Conservation (phyloP, 2,113 vertebrate genomes). For the Puffinus mauretanicus region DNA sequence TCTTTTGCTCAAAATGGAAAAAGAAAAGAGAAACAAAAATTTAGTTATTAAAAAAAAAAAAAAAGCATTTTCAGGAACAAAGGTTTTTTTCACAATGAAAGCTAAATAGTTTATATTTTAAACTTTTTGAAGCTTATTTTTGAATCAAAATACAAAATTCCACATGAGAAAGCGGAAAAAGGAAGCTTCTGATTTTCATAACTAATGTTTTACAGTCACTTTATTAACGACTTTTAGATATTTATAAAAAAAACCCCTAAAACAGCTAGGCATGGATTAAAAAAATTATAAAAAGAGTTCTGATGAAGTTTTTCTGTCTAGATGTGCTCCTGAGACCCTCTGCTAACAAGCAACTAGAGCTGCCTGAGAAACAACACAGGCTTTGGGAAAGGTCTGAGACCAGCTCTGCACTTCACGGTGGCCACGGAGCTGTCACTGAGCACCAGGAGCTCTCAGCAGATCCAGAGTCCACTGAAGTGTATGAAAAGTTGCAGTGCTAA, state of each 20-base stretch:
- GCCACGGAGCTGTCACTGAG: accelerated
- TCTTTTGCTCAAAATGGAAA: background rate
- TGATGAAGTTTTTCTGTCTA: background rate
- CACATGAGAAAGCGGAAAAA: background rate
- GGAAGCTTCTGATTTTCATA: background rate
- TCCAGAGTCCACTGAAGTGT: background rate
- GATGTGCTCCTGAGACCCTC: background rate
- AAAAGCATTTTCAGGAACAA: background rate
- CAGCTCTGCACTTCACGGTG: accelerated
- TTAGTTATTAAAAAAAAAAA: background rate
- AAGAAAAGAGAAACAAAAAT: background rate
- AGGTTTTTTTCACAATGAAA: background rate
- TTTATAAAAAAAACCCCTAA: background rate
- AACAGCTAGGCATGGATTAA: background rate
- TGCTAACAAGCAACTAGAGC: background rate
- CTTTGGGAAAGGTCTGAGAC: background rate
- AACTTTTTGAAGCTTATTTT: background rate
- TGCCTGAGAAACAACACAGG: background rate
- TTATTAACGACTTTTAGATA: background rate
- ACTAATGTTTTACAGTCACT: background rate
- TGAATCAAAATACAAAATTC: background rate
- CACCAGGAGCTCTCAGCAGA: background rate
- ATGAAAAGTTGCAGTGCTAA: background rate
- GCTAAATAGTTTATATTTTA: background rate
- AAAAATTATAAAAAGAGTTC: background rate